phyloP scores from a whole-genome alignment of 2,888 invertebrate genomes.

The Malthinus flaveolus region DNA sequence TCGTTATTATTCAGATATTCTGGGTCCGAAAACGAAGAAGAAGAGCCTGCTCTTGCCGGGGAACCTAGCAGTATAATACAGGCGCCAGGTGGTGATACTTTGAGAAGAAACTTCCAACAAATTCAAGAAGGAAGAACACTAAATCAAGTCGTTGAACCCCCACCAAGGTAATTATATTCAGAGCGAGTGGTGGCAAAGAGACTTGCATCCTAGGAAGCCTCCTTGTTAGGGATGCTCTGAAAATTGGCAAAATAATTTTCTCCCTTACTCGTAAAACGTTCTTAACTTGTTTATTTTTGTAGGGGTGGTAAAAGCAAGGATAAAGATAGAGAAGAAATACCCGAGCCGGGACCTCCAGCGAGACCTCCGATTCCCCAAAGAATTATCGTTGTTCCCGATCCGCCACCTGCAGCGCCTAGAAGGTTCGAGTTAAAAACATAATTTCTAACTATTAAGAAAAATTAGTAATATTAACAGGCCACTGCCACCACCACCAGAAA shows the following conservation, averaged over 20 bases:
- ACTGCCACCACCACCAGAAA: slow-evolving; percentile 82
- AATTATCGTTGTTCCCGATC: slow-evolving; percentile 89
- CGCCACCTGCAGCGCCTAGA: slow-evolving; percentile 60
- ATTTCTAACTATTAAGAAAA: slow-evolving; percentile 4
- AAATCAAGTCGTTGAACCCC: slow-evolving; percentile 62
- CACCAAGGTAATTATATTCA: slow-evolving; percentile 50
- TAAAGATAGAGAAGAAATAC: slow-evolving; percentile 62
- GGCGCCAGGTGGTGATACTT: slow-evolving; percentile 88
- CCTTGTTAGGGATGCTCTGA: slow-evolving; percentile 1
- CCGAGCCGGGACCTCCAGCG: slow-evolving; percentile 86
- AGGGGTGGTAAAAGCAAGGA: slow-evolving; percentile 55
- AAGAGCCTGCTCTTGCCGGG: slow-evolving; percentile 87
- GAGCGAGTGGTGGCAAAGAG: too few species aligned
- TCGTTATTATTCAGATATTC: slow-evolving; percentile 70
- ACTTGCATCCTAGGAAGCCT: not conserved
- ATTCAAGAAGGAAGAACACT: slow-evolving; percentile 83
- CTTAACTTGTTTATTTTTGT: slow-evolving; percentile 3
- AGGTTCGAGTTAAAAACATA: slow-evolving; percentile 54
- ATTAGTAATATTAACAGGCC: slow-evolving; percentile 60
- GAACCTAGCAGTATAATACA: slow-evolving; percentile 95
- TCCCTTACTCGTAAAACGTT: too few species aligned
- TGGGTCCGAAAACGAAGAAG: slow-evolving; percentile 97
- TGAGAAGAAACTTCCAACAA: slow-evolving; percentile 96
- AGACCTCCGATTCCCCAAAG: slow-evolving; percentile 88
- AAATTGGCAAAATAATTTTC: not conserved